These are phyloP conservation scores for Rhinolophus ferrumequinum DNA, from an alignment of 2,113 vertebrate species.

Conservation along the genomic window DNA sequence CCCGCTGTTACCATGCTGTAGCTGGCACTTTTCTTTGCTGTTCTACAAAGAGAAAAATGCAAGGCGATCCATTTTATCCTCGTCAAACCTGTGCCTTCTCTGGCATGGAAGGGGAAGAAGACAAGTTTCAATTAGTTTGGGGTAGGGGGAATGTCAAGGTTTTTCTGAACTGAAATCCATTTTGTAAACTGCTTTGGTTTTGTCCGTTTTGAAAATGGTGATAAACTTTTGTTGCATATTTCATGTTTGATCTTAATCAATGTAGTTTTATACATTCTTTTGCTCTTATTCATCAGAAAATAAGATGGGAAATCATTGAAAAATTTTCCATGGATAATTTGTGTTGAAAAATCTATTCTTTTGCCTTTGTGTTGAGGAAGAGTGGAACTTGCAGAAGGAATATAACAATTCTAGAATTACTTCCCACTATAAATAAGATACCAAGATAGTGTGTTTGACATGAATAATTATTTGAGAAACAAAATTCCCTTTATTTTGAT, in stretches of 20 bases:
- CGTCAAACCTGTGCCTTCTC: background rate
- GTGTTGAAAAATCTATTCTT: slow-evolving; percentile 49
- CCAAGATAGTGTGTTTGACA: background rate
- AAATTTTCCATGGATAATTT: background rate
- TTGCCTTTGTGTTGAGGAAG: background rate
- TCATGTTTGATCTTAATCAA: slow-evolving; percentile 45
- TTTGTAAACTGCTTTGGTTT: background rate
- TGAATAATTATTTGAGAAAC: background rate
- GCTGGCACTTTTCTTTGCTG: background rate
- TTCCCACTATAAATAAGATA: background rate
- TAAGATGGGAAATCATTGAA: slow-evolving; percentile 65
- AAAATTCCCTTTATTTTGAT: background rate
- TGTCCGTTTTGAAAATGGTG: slow-evolving; percentile 52
- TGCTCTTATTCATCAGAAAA: slow-evolving; percentile 47
- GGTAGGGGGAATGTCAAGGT: background rate
- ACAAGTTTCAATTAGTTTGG: background rate
- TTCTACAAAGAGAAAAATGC: background rate
- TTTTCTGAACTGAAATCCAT: slow-evolving; percentile 34
- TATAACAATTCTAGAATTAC: slow-evolving; percentile 1
- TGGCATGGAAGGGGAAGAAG: background rate
- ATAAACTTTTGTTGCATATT: slow-evolving; percentile 44
- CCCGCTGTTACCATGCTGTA: background rate
- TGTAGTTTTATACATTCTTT: slow-evolving; percentile 50
- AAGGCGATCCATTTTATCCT: background rate
- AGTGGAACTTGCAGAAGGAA: background rate